phyloP scores from a whole-genome alignment of 2,888 invertebrate genomes.

The Tiphia femorata region DNA sequence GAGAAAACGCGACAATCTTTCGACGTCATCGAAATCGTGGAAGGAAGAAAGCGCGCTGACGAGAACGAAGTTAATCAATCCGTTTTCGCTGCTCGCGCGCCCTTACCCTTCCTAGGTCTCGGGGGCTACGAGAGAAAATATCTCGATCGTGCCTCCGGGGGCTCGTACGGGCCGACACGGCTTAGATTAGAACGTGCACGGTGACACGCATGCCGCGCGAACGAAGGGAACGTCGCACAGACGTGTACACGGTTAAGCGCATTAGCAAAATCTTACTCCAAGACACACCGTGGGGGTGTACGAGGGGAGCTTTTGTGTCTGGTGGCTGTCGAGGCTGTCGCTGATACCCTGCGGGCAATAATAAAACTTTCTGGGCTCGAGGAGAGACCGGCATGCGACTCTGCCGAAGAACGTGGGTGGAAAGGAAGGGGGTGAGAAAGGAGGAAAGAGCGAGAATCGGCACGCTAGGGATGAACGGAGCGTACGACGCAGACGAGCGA shows the following conservation, averaged over 20 bases:
- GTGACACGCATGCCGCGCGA: conserved; percentile 1
- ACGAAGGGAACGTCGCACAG: background rate
- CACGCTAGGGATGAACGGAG: background rate
- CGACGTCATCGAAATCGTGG: no score
- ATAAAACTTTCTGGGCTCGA: conserved; percentile 52
- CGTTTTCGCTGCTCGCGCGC: background rate
- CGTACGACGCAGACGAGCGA: background rate
- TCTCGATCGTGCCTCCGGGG: background rate
- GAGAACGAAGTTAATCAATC: background rate
- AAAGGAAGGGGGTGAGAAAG: conserved; percentile 6
- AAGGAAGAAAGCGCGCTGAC: background rate
- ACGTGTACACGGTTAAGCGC: conserved; percentile 19
- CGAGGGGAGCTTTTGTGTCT: conserved; percentile 30
- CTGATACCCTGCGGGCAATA: conserved; percentile 51
- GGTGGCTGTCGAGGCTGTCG: conserved; percentile 29
- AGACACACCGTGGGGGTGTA: conserved; percentile 6
- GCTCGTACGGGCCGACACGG: background rate
- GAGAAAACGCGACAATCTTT: no score
- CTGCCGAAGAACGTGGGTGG: conserved; percentile 10
- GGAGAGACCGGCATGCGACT: conserved; percentile 38
- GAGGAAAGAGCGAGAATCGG: background rate
- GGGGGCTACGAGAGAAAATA: background rate
- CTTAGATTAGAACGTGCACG: conserved; percentile 8
- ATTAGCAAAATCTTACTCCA: conserved; percentile 32
- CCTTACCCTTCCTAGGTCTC: background rate